Evolutionary conservation across 1,140 invertebrate species (phyloP), one percentile per base, ranked within the genome.

Genomic region (Heliconius himera): DNA sequence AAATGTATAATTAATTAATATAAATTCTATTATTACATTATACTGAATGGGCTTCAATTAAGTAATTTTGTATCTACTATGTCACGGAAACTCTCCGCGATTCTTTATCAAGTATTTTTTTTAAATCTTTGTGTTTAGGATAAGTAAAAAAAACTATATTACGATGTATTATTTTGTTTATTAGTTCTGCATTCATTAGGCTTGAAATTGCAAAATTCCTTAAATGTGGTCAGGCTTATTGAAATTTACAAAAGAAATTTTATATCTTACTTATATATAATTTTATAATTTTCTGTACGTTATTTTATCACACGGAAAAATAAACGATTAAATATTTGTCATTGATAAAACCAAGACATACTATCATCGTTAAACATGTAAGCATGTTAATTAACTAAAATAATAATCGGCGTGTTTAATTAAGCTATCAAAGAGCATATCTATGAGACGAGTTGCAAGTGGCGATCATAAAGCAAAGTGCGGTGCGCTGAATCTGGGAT

Each of bases 401-500:
- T 72, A 38, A 80, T 76, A 74, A 41, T n/a, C n/a, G 36, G 70
- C 13, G 33, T 51, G 46, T 72, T 77, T 73, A 82, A 80, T 74
- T 75, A 78, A 83, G 81, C 81, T 81, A 84, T 82, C 81, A 81
- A 70, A 81, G 78, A 79, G 54, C 76, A 77, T 78, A 81, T 78
- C 83, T 75, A 79, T 82, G 18, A 72, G 29, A 72, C 70, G 70
- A 72, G 70, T 72, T 20, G 70, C 70, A 41, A 89, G 83, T 84
- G 81, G 83, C 74, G 85, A 78, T 82, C 82, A 84, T 88, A 88
- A 87, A 88, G 75, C 81, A 74, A 71, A 82, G 76, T 79, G 74
- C 75, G 81, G 79, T 82, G 82, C 74, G 81, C 87, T 89, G 83
- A 88, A 88, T 85, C 83, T 86, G 76, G 79, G 79, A 82, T 83